Evolutionary conservation across 1,140 invertebrate genomes (phyloP).

Genomic region (Vollenhovia emeryi): DNA sequence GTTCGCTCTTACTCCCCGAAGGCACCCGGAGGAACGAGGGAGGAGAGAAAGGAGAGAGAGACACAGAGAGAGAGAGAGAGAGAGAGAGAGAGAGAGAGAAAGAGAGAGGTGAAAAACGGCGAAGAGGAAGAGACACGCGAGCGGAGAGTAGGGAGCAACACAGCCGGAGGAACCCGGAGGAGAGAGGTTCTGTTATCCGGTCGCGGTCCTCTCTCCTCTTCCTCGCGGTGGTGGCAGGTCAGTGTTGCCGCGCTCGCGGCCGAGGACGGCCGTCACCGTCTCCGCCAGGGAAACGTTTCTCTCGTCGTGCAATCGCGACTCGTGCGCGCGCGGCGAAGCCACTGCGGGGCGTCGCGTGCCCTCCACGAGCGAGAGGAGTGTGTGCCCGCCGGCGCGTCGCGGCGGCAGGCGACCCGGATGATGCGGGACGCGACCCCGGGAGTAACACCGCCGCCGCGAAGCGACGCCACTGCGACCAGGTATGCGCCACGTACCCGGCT

Average conservation of each 20-base stretch:
- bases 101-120: not conserved
- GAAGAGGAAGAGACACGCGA: slow-evolving; percentile 38
- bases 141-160: slow-evolving; percentile 62
- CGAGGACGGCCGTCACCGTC: slow-evolving; percentile 62
- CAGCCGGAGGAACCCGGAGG: slow-evolving; percentile 40
- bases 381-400: slow-evolving; percentile 41
- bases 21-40: not conserved
- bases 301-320: slow-evolving; percentile 4
- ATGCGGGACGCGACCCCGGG: slow-evolving; percentile 19
- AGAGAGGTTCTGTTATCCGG: slow-evolving; percentile 75
- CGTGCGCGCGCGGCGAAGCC: not conserved
- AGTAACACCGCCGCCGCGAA: slow-evolving; percentile 15
- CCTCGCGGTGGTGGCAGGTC: slow-evolving; percentile 77
- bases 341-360: slow-evolving; percentile 35
- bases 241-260: slow-evolving; percentile 76
- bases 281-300: not conserved
- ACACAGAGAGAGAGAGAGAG: not conserved
- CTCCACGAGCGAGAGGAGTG: slow-evolving; percentile 56
- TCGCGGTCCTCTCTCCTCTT: slow-evolving; percentile 72
- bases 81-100: not conserved
- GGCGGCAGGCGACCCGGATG: slow-evolving; percentile 21
- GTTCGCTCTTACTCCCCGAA: slow-evolving; percentile 5
- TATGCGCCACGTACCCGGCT: slow-evolving; percentile 45
- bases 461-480: slow-evolving; percentile 27
- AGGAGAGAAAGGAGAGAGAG: too few species aligned